phyloP scores from a whole-genome alignment of 2,888 invertebrate genomes.

The Melinopterus prodromus region DNA sequence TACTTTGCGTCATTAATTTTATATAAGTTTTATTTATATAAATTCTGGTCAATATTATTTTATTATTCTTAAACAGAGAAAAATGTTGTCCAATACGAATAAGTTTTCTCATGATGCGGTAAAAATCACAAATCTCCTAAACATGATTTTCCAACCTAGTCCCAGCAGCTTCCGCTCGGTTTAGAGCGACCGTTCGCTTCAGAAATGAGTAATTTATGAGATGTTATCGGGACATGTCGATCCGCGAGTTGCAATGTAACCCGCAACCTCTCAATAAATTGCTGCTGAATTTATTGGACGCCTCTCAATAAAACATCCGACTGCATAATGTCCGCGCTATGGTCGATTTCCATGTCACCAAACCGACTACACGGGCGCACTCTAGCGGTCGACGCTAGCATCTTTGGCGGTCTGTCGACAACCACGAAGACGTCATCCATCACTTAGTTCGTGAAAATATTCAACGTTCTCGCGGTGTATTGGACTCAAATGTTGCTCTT shows the following conservation, averaged over 20 bases:
- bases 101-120: too few species aligned
- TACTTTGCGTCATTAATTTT: too few species aligned
- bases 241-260: not conserved
- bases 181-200: not conserved
- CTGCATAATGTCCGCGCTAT: conserved; percentile 24
- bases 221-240: not conserved
- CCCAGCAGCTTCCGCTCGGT: too few species aligned
- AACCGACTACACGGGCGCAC: conserved; percentile 29
- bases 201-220: not conserved
- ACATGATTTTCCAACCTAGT: too few species aligned
- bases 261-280: conserved; percentile 20
- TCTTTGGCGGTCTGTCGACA: conserved; percentile 35
- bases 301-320: conserved; percentile 35
- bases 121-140: too few species aligned
- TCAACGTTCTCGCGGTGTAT: not conserved
- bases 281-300: conserved; percentile 28
- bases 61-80: too few species aligned
- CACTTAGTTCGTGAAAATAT: not conserved
- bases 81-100: too few species aligned
- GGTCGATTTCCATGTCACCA: conserved; percentile 38
- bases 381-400: conserved; percentile 34
- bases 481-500: too few species aligned
- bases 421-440: not conserved
- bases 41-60: too few species aligned
- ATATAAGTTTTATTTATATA: too few species aligned